Evolutionary conservation across 2,797 vertebrate genomes (phyloP).

Genomic region (Coluber constrictor): DNA sequence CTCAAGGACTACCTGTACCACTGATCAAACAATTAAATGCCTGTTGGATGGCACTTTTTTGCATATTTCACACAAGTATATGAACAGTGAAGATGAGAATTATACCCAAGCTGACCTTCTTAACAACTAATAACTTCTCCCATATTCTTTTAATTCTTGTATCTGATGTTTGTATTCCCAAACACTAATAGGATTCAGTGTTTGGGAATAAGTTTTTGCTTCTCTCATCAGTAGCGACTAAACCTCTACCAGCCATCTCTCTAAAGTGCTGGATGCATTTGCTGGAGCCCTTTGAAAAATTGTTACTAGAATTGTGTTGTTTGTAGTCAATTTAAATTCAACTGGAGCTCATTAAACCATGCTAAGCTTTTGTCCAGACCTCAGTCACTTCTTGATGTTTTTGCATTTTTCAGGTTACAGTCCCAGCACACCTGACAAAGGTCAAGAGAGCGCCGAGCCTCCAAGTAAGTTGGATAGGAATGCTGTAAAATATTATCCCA

Average conservation of each 20-base stretch:
- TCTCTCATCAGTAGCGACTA: neutral
- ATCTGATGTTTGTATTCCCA: too few relatives aligned
- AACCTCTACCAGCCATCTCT: neutral
- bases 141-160: neutral
- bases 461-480: neutral
- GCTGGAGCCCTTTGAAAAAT: neutral
- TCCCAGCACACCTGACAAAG: neutral
- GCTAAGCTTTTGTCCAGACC: neutral
- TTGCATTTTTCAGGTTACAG: neutral
- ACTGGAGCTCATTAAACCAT: neutral
- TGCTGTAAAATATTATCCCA: neutral
- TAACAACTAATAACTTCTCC: neutral
- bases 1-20: too few relatives aligned
- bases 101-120: neutral
- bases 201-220: neutral
- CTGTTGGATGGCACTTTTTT: neutral
- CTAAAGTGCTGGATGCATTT: neutral
- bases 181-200: neutral
- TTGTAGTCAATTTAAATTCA: neutral
- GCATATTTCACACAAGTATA: neutral
- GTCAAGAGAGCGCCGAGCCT: neutral
- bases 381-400: neutral
- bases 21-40: neutral
- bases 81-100: neutral
- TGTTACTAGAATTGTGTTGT: neutral